Conservation (phyloP, 2,888 invertebrate genomes). For the Lithophane semibrunnea region DNA sequence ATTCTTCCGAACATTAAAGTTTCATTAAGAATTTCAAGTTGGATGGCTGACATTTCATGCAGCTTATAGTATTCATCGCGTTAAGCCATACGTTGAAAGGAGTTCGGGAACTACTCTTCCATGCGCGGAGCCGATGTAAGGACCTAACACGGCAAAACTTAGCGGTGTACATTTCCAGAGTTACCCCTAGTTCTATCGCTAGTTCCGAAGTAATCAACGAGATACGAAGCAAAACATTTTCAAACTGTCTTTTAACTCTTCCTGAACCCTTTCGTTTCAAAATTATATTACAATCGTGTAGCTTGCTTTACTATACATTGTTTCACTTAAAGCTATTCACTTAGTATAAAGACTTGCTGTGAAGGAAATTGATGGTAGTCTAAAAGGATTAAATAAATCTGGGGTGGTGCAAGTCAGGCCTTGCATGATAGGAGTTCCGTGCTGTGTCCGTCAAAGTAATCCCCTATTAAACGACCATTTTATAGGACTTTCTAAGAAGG, state of each 20-base stretch:
- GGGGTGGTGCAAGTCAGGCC: slow-evolving; percentile 16
- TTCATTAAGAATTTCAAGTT: slow-evolving; percentile 58
- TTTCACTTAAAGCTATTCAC: slow-evolving; percentile 43
- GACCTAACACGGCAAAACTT: slow-evolving; percentile 70
- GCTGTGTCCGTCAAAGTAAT: slow-evolving; percentile 43
- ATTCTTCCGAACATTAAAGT: slow-evolving; percentile 46
- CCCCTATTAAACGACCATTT: slow-evolving; percentile 16
- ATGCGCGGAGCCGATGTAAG: slow-evolving; percentile 60
- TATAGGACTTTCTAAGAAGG: slow-evolving; percentile 3
- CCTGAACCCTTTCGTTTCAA: slow-evolving; percentile 65
- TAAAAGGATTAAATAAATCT: slow-evolving; percentile 56
- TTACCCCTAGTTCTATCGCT: slow-evolving; percentile 70
- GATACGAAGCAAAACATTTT: slow-evolving; percentile 76
- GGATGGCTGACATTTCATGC: slow-evolving; percentile 48
- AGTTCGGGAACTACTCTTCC: slow-evolving; percentile 71
- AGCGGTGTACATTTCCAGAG: slow-evolving; percentile 73
- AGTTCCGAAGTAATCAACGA: slow-evolving; percentile 81
- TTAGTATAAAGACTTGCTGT: slow-evolving; percentile 38
- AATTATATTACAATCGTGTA: slow-evolving; percentile 46
- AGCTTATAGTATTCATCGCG: slow-evolving; percentile 64
- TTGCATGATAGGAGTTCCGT: slow-evolving; percentile 48
- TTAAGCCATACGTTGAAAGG: slow-evolving; percentile 68
- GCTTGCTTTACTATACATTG: slow-evolving; percentile 27
- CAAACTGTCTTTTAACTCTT: slow-evolving; percentile 73
- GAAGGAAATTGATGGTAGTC: slow-evolving; percentile 41